These are phyloP conservation scores for Mystacornis crossleyi DNA, from an alignment of 2,113 vertebrate species.

Conservation along the genomic window DNA sequence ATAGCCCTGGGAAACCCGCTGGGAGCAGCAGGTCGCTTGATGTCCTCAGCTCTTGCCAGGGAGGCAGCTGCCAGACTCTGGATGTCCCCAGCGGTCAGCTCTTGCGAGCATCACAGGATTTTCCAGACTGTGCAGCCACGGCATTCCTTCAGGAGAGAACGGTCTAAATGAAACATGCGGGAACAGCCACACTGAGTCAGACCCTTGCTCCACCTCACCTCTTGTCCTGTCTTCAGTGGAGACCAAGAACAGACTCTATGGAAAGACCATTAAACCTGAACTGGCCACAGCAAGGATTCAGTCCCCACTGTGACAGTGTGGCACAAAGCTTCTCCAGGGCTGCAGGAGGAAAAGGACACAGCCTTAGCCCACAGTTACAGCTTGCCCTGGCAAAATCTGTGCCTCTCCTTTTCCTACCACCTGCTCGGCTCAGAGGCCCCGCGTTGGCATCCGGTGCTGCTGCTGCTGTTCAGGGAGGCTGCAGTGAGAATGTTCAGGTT, in stretches of 20 bases:
- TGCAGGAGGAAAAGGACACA: background rate
- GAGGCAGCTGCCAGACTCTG: background rate
- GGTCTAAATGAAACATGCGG: background rate
- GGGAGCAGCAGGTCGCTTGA: background rate
- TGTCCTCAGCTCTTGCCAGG: background rate
- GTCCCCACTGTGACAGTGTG: background rate
- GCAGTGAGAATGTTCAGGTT: background rate
- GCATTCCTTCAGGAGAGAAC: background rate
- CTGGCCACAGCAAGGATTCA: background rate
- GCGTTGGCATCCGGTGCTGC: background rate
- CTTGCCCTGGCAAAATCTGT: background rate
- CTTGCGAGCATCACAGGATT: background rate
- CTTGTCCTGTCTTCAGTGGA: background rate
- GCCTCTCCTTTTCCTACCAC: background rate
- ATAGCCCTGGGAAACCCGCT: background rate
- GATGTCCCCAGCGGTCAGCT: background rate
- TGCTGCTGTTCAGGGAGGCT: background rate
- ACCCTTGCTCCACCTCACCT: background rate
- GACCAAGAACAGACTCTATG: background rate
- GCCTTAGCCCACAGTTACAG: background rate
- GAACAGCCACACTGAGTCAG: background rate
- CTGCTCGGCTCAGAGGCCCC: background rate
- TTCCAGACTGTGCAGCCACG: background rate
- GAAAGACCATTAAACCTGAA: background rate
- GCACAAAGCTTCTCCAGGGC: background rate